Conservation (phyloP, 2,888 invertebrate genomes). For the Gymnosoma rotundatum region DNA sequence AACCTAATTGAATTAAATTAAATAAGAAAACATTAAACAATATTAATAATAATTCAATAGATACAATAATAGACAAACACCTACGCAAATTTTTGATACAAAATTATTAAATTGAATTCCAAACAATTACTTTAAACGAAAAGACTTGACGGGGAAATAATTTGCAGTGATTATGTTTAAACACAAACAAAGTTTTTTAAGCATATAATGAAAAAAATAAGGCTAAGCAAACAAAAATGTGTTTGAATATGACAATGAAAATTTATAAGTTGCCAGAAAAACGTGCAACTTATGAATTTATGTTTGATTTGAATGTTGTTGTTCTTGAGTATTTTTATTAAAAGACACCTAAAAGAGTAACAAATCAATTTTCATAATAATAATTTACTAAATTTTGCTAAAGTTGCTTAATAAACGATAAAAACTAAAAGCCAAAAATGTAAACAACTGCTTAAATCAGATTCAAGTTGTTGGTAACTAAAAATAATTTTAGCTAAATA, state of each 20-base stretch:
- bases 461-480: constrained; percentile 20
- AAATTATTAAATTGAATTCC: constrained; percentile 65
- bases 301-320: not conserved
- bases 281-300: not conserved
- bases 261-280: not conserved
- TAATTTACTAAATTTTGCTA: not conserved
- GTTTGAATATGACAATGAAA: constrained; percentile 29
- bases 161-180: not conserved
- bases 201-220: constrained; percentile 41
- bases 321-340: not conserved
- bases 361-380: constrained; percentile 3
- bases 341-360: not conserved
- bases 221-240: constrained; percentile 19
- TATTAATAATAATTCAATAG: constrained; percentile 30
- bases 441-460: constrained; percentile 49
- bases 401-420: not conserved
- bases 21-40: constrained; percentile 1
- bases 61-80: constrained; percentile 60
- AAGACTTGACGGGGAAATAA: not conserved
- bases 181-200: constrained; percentile 15
- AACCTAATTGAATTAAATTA: constrained; percentile 7
- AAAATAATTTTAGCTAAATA: constrained; percentile 58
- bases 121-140: constrained; percentile 52
- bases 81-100: constrained; percentile 43
- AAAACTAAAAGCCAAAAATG: constrained; percentile 60